These are phyloP conservation scores for Drosophila sp. DNA, from an alignment of 1,140 invertebrate species.

Conservation along the genomic window DNA sequence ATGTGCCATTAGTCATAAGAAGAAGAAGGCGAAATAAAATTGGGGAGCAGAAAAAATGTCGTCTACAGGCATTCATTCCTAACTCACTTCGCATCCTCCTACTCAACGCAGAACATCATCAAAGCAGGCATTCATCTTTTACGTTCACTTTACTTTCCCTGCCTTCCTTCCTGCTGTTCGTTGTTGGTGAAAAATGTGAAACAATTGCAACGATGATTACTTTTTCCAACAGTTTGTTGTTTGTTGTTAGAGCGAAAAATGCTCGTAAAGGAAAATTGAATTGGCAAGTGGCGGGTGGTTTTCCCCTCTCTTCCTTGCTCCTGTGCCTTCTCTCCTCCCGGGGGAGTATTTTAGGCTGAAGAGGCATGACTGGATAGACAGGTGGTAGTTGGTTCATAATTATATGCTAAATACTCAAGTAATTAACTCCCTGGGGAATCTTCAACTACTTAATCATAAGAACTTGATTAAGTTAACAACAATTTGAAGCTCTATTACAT, in stretches of 20 bases:
- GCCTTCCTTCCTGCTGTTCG: constrained; percentile 12
- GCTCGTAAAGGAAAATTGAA: constrained; percentile 77
- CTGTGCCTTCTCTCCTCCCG: constrained; percentile 9
- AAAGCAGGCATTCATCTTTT: constrained; percentile 74
- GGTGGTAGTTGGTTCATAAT: constrained; percentile 63
- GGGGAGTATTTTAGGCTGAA: constrained; percentile 33
- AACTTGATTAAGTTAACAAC: constrained; percentile 54
- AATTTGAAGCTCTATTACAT: constrained; percentile 22
- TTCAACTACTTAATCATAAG: constrained; percentile 31
- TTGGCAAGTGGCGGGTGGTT: constrained; percentile 62
- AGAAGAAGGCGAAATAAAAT: constrained; percentile 29
- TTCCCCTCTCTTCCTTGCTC: neutral
- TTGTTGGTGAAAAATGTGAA: constrained; percentile 73
- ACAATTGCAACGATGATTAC: constrained; percentile 81
- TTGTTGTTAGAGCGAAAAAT: constrained; percentile 44
- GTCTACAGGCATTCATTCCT: constrained; percentile 64
- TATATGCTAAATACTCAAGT: constrained; percentile 76
- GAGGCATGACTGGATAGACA: constrained; percentile 10
- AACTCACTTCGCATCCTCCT: constrained; percentile 10
- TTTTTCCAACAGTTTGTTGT: constrained; percentile 63
- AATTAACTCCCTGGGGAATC: constrained; percentile 67
- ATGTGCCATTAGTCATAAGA: constrained; percentile 57
- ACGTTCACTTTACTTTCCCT: constrained; percentile 7
- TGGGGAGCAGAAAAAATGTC: constrained; percentile 54
- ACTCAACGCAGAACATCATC: constrained; percentile 49